phyloP scores from a whole-genome alignment of 2,888 invertebrate genomes.

The Leptarthrus brevirostris region DNA sequence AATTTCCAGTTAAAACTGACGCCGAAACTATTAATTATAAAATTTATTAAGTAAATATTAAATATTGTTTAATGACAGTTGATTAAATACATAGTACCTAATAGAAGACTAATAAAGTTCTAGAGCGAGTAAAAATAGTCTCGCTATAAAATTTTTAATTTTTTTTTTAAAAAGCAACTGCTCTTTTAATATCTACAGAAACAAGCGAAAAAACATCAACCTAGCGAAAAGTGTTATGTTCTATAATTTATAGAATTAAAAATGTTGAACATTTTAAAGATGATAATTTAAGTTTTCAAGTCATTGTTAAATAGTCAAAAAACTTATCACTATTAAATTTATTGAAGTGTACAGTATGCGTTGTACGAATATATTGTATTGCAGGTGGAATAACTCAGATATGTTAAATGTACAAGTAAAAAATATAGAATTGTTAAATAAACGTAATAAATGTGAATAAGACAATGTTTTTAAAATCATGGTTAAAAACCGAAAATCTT shows the following conservation, averaged over 20 bases:
- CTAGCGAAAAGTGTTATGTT: background rate
- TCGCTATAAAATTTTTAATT: too few relatives aligned
- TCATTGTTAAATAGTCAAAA: slow-evolving; percentile 24
- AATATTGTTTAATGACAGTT: slow-evolving; percentile 36
- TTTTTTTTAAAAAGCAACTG: too few relatives aligned
- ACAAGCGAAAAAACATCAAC: too few relatives aligned
- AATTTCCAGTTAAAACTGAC: too few relatives aligned
- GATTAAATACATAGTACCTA: slow-evolving; percentile 21
- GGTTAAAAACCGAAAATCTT: background rate
- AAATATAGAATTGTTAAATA: slow-evolving; percentile 19
- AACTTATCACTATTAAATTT: background rate
- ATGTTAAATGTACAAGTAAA: slow-evolving; percentile 42
- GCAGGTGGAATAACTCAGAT: slow-evolving; percentile 23
- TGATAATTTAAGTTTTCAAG: slow-evolving; percentile 3
- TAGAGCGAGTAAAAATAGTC: slow-evolving; percentile 21
- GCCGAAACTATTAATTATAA: too few relatives aligned
- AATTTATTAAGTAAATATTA: too few relatives aligned
- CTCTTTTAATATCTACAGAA: too few relatives aligned
- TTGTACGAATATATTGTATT: slow-evolving; percentile 14
- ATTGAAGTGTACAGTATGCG: slow-evolving; percentile 6
- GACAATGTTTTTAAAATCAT: slow-evolving; percentile 39
- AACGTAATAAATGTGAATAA: slow-evolving; percentile 36
- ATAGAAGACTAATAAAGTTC: slow-evolving; percentile 13
- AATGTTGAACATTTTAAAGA: background rate
- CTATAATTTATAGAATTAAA: background rate